These are phyloP conservation scores for Glandiceps talaboti DNA, from an alignment of 53 echinoderm and acorn worm genomes.

Conservation along the genomic window DNA sequence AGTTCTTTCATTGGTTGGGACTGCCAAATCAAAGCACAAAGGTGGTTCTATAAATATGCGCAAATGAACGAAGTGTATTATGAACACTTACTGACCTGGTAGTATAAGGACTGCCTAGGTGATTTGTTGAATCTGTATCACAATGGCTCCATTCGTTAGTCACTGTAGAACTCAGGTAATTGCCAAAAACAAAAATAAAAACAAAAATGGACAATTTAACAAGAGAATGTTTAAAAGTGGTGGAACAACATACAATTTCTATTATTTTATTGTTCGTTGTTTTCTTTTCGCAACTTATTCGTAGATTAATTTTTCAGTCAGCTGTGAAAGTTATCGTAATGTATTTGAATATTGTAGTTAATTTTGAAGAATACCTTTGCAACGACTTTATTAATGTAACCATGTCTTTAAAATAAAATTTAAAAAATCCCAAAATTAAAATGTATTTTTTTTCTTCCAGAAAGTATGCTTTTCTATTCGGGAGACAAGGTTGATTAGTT, in stretches of 20 bases:
- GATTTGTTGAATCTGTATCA: neutral
- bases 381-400: neutral
- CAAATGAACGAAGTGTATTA: too few species aligned
- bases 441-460: neutral
- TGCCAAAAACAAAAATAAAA: neutral
- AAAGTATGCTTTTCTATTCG: neutral
- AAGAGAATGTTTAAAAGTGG: too few species aligned
- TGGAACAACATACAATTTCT: neutral
- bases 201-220: too few species aligned
- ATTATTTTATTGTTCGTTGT: neutral
- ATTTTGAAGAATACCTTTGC: neutral
- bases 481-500: neutral
- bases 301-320: neutral
- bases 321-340: neutral
- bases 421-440: neutral
- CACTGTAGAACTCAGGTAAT: neutral
- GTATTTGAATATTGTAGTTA: neutral
- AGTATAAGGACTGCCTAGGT: too few species aligned
- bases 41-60: too few species aligned
- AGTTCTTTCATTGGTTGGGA: too few species aligned
- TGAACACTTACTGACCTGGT: too few species aligned
- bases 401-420: neutral
- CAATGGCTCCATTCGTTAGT: neutral
- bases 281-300: too few species aligned
- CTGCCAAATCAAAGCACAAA: too few species aligned